These are phyloP conservation scores for Sylvilagus floridanus DNA, from an alignment of 2,797 vertebrate species.

Conservation along the genomic window DNA sequence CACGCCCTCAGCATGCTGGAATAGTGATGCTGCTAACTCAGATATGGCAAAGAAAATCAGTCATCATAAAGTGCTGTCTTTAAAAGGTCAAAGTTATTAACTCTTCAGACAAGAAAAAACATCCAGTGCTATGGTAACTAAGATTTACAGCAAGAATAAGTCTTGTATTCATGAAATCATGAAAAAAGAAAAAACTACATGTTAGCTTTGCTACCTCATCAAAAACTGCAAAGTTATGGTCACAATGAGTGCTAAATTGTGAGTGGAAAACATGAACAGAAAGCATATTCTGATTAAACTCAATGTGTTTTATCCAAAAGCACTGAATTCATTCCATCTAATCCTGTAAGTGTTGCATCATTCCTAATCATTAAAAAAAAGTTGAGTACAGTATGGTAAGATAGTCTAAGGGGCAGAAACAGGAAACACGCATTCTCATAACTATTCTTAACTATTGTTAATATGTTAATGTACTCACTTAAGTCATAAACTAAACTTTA, in stretches of 20 bases:
- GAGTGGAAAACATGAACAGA: not conserved
- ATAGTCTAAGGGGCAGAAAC: not conserved
- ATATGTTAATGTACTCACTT: not conserved
- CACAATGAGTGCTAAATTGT: not conserved
- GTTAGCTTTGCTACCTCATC: not conserved
- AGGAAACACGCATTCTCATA: not conserved
- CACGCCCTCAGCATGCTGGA: not conserved
- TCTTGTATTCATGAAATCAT: not conserved
- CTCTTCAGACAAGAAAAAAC: not conserved
- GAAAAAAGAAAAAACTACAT: not conserved
- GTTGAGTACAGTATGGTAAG: not conserved
- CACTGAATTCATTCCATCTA: not conserved
- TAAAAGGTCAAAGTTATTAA: not conserved
- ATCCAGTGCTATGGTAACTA: not conserved
- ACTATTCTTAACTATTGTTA: too few relatives aligned
- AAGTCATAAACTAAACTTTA: not conserved
- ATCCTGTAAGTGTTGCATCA: not conserved
- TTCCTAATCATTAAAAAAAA: not conserved
- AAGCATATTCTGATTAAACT: not conserved
- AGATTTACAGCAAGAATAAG: not conserved
- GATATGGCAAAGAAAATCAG: not conserved
- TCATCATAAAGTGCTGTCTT: not conserved
- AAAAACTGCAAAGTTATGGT: not conserved
- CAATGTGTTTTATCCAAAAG: not conserved
- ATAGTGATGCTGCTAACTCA: not conserved